Evolutionary conservation across 2,888 invertebrate genomes (phyloP).

Genomic region (Drosophila sordidula): DNA sequence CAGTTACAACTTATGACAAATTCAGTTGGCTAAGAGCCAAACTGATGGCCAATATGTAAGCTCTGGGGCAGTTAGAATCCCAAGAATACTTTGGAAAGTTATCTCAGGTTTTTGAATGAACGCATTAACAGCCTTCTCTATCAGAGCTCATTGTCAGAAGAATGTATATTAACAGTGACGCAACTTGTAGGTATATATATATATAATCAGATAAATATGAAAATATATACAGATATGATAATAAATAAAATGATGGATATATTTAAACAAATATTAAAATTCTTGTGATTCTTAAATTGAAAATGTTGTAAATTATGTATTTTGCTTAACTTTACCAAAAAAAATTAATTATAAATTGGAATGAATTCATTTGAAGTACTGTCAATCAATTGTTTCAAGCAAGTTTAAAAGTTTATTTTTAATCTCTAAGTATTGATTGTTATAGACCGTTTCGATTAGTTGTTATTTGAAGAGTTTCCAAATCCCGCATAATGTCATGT

Average conservation of each 20-base stretch:
- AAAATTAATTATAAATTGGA: no score
- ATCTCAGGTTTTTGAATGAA: neutral
- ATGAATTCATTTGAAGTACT: no score
- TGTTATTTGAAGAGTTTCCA: neutral
- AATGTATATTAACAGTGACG: neutral
- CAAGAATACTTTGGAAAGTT: slow-evolving; percentile 11
- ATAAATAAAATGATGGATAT: neutral
- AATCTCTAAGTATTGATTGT: no score
- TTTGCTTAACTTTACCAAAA: no score
- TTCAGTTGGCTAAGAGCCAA: slow-evolving; percentile 21
- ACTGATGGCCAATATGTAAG: slow-evolving; percentile 44
- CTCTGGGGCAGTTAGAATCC: slow-evolving; percentile 1
- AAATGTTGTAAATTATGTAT: no score
- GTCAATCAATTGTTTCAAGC: no score
- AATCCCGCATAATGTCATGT: slow-evolving; percentile 31
- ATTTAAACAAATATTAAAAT: no score
- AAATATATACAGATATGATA: neutral
- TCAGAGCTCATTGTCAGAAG: neutral
- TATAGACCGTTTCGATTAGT: no score
- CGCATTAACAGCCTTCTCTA: neutral
- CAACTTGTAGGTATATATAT: neutral
- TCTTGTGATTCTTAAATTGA: no score
- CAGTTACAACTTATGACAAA: slow-evolving; percentile 61
- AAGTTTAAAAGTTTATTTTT: no score
- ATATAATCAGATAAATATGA: no score